phyloP scores from a whole-genome alignment of 2,888 invertebrate genomes.

The Oegoconia quadripuncta region DNA sequence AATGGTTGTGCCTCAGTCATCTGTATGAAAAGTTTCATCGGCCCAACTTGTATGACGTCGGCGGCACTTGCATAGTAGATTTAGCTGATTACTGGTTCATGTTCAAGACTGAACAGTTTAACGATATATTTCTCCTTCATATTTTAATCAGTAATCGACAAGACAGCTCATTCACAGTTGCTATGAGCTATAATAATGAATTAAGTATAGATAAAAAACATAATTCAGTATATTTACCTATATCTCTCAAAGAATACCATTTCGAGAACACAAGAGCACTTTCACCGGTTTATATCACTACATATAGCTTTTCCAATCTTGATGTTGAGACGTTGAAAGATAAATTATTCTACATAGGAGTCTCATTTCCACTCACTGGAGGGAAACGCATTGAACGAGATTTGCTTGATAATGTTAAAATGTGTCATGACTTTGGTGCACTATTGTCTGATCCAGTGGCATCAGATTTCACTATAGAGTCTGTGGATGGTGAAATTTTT shows the following conservation, averaged over 20 bases:
- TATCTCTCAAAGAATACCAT: constrained; percentile 33
- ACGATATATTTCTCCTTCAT: constrained; percentile 51
- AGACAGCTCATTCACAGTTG: constrained; percentile 40
- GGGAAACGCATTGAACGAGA: constrained; percentile 26
- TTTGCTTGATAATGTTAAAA: constrained; percentile 35
- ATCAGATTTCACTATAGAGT: constrained; percentile 62
- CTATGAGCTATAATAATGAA: constrained; percentile 39
- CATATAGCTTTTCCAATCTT: constrained; percentile 50
- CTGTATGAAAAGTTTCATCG: constrained; percentile 57
- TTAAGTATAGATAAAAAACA: constrained; percentile 44
- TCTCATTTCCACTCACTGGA: constrained; percentile 33
- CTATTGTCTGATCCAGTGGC: constrained; percentile 53
- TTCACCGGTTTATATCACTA: constrained; percentile 42
- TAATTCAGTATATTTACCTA: constrained; percentile 37
- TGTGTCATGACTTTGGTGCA: constrained; percentile 47
- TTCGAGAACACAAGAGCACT: constrained; percentile 32
- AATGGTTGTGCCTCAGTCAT: constrained; percentile 53
- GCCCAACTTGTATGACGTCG: constrained; percentile 60
- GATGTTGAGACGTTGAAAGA: constrained; percentile 54
- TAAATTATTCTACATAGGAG: constrained; percentile 47
- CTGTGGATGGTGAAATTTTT: constrained; percentile 55
- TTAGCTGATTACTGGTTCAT: constrained; percentile 58
- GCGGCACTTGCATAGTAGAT: constrained; percentile 56
- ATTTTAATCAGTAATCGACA: constrained; percentile 51
- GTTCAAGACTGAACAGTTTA: constrained; percentile 49